phyloP scores from a whole-genome alignment of 2,797 vertebrate genomes.

The Melanitta fusca region DNA sequence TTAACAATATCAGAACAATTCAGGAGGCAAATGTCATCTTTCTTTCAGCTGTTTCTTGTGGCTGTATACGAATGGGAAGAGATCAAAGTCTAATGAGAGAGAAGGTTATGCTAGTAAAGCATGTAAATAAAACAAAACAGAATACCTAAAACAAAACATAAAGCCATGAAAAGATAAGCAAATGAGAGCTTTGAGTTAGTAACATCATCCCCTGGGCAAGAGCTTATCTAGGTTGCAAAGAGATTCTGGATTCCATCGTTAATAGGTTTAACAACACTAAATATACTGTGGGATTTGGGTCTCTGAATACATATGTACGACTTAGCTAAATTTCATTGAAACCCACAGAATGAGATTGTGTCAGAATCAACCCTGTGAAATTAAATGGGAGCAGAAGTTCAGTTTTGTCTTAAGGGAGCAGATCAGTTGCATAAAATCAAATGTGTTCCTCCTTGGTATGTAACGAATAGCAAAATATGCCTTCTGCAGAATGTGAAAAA shows the following conservation, averaged over 20 bases:
- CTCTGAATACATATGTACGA: neutral
- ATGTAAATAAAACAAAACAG: neutral
- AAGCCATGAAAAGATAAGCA: neutral
- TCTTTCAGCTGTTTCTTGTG: neutral
- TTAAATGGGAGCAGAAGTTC: neutral
- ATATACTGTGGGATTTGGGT: neutral
- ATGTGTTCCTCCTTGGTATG: accelerated
- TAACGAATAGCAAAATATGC: neutral
- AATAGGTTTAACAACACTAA: neutral
- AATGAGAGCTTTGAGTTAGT: neutral
- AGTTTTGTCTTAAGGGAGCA: neutral
- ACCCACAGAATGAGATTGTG: accelerated
- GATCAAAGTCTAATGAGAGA: neutral
- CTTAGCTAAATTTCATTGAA: neutral
- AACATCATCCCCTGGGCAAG: neutral
- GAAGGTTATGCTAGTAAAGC: neutral
- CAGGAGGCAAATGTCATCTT: neutral
- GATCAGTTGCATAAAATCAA: neutral
- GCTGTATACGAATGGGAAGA: neutral
- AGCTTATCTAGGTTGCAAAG: neutral
- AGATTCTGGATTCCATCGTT: neutral
- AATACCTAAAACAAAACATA: neutral
- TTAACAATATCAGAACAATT: neutral
- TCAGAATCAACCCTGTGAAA: neutral
- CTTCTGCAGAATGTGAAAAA: neutral